phyloP scores from a whole-genome alignment of 1,140 invertebrate genomes.

The Nixonia krombeini region DNA sequence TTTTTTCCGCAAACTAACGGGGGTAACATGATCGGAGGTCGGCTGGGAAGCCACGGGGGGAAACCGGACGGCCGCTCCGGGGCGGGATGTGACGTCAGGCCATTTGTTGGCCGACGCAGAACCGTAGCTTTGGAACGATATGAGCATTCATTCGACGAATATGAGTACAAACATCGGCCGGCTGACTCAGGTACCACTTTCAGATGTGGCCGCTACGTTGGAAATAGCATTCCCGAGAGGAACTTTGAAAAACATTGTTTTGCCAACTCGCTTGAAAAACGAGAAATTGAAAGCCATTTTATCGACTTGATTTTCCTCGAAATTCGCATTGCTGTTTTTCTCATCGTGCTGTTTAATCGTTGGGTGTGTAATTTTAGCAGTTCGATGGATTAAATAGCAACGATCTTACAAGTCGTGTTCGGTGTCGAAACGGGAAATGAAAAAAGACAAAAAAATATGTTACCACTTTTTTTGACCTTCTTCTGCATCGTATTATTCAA shows the following conservation, averaged over 20 bases:
- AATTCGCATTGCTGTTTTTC: no score
- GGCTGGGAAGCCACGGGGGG: conserved; percentile 58
- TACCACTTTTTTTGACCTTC: no score
- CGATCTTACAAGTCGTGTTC: no score
- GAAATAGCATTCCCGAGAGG: background rate
- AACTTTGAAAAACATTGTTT: no score
- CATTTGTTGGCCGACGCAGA: conserved; percentile 45
- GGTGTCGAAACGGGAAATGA: no score
- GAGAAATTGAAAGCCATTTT: no score
- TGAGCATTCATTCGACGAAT: conserved; percentile 54
- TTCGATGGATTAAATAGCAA: no score
- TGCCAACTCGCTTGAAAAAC: no score
- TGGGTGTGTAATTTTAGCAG: no score
- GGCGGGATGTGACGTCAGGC: conserved; percentile 68
- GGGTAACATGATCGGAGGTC: conserved; percentile 65
- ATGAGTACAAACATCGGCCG: conserved; percentile 42
- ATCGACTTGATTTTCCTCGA: background rate
- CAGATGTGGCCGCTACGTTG: background rate
- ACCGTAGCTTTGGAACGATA: conserved; percentile 46
- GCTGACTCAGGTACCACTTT: conserved; percentile 11
- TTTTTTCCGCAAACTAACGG: conserved; percentile 54
- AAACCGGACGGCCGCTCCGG: conserved; percentile 66
- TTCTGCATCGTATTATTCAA: no score
- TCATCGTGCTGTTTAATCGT: no score
- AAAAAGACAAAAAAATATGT: no score